Percentiles rank a stretch among this genome's conserved stretches.
phyloP scores from a whole-genome alignment of 2,797 vertebrate genomes.

The Sebastolobus altivelis region DNA sequence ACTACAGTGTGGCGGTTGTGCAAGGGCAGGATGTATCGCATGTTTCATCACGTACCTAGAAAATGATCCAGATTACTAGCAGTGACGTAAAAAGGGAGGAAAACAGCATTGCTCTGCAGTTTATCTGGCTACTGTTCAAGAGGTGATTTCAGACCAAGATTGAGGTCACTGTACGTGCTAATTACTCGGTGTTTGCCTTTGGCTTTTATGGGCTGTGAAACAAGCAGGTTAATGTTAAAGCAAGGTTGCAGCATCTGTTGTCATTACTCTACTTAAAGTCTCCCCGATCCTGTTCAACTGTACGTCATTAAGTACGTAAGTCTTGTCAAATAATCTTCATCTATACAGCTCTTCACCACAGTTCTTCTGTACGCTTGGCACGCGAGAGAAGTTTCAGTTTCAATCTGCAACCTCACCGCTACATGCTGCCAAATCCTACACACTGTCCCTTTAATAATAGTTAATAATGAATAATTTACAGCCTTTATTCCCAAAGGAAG shows the following conservation, averaged over 20 bases:
- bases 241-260: slow-evolving; percentile 38
- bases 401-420: too few relatives aligned
- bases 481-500: not conserved
- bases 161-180: slow-evolving; percentile 23
- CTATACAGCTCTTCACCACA: not conserved
- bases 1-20: slow-evolving; percentile 21
- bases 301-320: not conserved
- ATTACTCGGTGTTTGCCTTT: slow-evolving; percentile 36
- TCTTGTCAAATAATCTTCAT: not conserved
- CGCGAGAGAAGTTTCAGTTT: too few relatives aligned
- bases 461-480: not conserved
- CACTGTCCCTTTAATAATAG: not conserved
- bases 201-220: slow-evolving; percentile 43
- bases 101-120: slow-evolving; percentile 21
- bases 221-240: slow-evolving; percentile 44
- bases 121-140: slow-evolving; percentile 29
- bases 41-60: slow-evolving; percentile 34
- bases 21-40: not conserved
- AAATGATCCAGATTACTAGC: slow-evolving; percentile 21
- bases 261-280: slow-evolving; percentile 20
- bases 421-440: not conserved
- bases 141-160: slow-evolving; percentile 42
- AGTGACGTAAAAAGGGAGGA: slow-evolving; percentile 1
- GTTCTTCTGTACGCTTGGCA: too few relatives aligned
- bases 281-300: not conserved